These are phyloP conservation scores for Latheticus oryzae DNA, from an alignment of 2,888 invertebrate genomes.

Conservation along the genomic window DNA sequence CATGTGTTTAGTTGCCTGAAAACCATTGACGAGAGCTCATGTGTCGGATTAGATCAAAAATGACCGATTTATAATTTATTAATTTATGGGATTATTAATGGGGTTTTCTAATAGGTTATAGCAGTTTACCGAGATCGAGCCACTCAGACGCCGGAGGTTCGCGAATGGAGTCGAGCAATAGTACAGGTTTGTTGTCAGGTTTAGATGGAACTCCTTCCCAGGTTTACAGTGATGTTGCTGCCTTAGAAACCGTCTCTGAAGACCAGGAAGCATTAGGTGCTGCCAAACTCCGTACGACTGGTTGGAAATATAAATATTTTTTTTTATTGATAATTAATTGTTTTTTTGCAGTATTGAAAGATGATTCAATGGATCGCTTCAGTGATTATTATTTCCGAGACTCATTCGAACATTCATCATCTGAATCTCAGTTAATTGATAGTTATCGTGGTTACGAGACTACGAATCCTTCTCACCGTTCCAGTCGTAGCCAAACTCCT, in stretches of 20 bases:
- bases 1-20: no score
- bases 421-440: conserved; percentile 77
- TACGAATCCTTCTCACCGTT: conserved; percentile 65
- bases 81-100: no score
- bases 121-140: conserved; percentile 86
- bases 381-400: conserved; percentile 80
- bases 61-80: no score
- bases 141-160: conserved; percentile 74
- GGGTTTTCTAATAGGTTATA: no score
- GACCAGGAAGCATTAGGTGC: conserved; percentile 70
- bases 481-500: conserved; percentile 67
- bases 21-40: no score
- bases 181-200: conserved; percentile 61
- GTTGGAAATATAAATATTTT: no score
- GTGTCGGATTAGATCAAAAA: no score
- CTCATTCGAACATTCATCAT: conserved; percentile 83
- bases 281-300: conserved; percentile 62
- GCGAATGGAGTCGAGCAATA: conserved; percentile 62
- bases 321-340: conserved; percentile 9
- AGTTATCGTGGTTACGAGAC: conserved; percentile 63
- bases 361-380: conserved; percentile 66
- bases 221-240: conserved; percentile 64
- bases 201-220: conserved; percentile 60
- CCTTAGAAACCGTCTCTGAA: conserved; percentile 77
- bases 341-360: conserved; percentile 60